A percentile compares a stretch with the other conserved stretches of the same genome.
Conservation (phyloP, 2,888 invertebrate genomes). For the Diogma glabrata region DNA sequence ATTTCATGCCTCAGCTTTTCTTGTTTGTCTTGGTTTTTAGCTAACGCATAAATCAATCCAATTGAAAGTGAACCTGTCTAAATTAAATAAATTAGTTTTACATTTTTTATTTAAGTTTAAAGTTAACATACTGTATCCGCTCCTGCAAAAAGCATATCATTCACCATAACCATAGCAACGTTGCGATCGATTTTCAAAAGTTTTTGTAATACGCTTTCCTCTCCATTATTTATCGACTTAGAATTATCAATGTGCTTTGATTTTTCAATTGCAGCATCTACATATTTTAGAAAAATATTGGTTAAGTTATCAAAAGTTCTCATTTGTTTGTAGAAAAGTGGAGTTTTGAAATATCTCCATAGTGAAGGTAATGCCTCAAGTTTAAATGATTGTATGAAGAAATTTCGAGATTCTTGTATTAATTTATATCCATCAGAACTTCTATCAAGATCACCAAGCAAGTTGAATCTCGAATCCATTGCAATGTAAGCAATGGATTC, state of each 20-base stretch:
- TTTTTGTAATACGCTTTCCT: conserved; percentile 52
- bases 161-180: conserved; percentile 52
- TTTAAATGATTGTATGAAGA: conserved; percentile 16
- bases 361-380: conserved; percentile 30
- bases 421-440: conserved; percentile 10
- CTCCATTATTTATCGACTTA: conserved; percentile 14
- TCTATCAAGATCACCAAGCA: conserved; percentile 20
- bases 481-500: conserved; percentile 41
- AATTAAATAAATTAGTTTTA: conserved; percentile 19
- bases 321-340: conserved; percentile 21
- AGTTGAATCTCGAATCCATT: conserved; percentile 30
- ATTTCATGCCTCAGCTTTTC: conserved; percentile 48
- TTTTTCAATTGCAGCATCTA: neutral
- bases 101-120: no score
- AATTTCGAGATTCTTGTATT: neutral
- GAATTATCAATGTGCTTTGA: neutral
- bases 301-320: neutral
- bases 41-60: conserved; percentile 46
- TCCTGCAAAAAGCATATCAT: conserved; percentile 58
- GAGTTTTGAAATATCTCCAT: conserved; percentile 28
- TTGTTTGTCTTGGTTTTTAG: conserved; percentile 51
- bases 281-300: neutral
- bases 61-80: conserved; percentile 35
- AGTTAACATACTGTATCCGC: conserved; percentile 51
- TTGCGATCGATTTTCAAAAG: conserved; percentile 47